Evolutionary conservation across 2,888 invertebrate genomes (phyloP).

Genomic region (Metellina segmentata): DNA sequence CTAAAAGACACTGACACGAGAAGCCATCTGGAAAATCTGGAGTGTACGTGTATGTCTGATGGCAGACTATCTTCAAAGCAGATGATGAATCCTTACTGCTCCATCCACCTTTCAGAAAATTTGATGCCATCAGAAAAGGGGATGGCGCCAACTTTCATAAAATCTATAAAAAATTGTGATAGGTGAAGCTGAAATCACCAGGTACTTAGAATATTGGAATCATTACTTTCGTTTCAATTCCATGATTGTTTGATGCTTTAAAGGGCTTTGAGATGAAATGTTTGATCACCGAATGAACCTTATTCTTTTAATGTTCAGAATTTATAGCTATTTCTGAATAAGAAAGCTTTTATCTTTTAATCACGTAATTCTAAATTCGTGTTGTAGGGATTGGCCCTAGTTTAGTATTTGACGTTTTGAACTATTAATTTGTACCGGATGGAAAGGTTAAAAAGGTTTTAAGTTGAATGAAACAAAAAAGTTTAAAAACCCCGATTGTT

Average conservation of each 20-base stretch:
- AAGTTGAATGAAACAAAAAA: no score
- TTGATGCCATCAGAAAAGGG: background rate
- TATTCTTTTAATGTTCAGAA: no score
- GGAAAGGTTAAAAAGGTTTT: no score
- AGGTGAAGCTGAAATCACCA: background rate
- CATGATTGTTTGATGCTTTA: background rate
- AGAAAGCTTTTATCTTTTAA: no score
- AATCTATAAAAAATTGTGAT: background rate
- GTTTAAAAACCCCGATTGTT: no score
- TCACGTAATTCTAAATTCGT: no score
- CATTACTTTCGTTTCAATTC: background rate
- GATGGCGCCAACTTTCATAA: background rate
- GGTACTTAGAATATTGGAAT: background rate
- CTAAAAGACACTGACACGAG: background rate
- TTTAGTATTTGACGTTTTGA: no score
- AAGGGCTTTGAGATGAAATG: no score
- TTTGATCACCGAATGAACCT: no score
- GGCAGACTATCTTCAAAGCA: background rate
- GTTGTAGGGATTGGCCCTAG: no score
- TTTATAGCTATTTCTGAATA: no score
- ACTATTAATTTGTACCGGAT: no score
- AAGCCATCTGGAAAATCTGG: background rate
- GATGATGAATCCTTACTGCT: background rate
- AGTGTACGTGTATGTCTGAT: background rate
- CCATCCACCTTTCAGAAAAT: background rate